Evolutionary conservation across 2,797 vertebrate genomes (phyloP).

Genomic region (Tangara arthus): DNA sequence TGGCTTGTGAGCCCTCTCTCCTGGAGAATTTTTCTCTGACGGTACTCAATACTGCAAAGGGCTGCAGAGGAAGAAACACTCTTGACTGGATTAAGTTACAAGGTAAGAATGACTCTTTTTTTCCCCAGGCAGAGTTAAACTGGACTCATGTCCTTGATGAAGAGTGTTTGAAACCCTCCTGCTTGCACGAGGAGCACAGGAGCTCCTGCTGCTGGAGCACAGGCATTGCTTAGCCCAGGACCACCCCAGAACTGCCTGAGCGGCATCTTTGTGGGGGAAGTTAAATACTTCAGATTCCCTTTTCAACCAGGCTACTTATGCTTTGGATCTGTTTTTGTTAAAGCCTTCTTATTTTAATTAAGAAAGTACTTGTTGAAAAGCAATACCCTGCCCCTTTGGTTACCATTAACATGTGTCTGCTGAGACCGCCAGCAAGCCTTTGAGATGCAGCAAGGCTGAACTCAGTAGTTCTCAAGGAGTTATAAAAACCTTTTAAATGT

Average conservation of each 20-base stretch:
- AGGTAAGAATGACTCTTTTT: neutral
- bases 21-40: neutral
- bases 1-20: neutral
- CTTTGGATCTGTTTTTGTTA: conserved; percentile 14
- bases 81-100: neutral
- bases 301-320: conserved; percentile 6
- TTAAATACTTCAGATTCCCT: neutral
- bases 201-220: neutral
- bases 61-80: neutral
- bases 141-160: neutral
- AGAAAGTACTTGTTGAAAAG: conserved; percentile 5
- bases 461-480: neutral
- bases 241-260: neutral
- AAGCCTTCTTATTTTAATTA: conserved; percentile 34
- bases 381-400: neutral
- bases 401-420: neutral
- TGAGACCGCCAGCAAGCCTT: neutral
- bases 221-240: neutral
- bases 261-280: neutral
- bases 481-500: neutral
- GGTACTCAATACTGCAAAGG: neutral
- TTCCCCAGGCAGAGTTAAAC: neutral
- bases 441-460: neutral
- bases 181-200: rapidly evolving
- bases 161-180: neutral